Conservation (phyloP, 2,113 vertebrate species). For the Phrynocephalus versicolor region DNA sequence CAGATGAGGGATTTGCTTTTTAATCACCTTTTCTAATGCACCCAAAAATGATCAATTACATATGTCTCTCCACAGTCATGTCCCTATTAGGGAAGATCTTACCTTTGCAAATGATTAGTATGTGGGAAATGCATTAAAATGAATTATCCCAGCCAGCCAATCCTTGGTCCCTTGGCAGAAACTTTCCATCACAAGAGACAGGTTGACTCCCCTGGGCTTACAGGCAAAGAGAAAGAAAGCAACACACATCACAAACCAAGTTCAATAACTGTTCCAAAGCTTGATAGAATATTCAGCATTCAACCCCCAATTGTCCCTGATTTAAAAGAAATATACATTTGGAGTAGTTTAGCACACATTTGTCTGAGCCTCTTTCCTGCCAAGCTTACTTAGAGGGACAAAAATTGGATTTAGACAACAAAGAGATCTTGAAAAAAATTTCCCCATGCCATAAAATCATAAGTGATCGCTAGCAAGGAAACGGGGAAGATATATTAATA, state of each 20-base stretch:
- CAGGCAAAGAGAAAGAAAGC: not conserved
- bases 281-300: rapidly evolving
- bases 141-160: conserved; percentile 63
- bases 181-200: conserved; percentile 65
- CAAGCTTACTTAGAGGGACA: not conserved
- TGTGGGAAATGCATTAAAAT: conserved; percentile 61
- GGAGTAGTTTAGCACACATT: not conserved
- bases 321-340: conserved; percentile 8
- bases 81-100: conserved; percentile 59
- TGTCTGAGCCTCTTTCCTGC: not conserved
- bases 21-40: conserved; percentile 39
- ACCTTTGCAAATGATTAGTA: conserved; percentile 67
- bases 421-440: not conserved
- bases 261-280: conserved; percentile 50
- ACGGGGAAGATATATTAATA: not conserved
- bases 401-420: not conserved
- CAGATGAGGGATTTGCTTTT: conserved; percentile 25
- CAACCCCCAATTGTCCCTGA: conserved; percentile 25
- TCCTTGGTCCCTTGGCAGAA: conserved; percentile 26
- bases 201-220: conserved; percentile 48
- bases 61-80: conserved; percentile 51
- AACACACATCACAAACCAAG: conserved; percentile 32
- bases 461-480: not conserved
- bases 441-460: not conserved
- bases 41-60: conserved; percentile 48